Conservation (phyloP, 2,113 vertebrate genomes). For the Oreochromis spilurus region DNA sequence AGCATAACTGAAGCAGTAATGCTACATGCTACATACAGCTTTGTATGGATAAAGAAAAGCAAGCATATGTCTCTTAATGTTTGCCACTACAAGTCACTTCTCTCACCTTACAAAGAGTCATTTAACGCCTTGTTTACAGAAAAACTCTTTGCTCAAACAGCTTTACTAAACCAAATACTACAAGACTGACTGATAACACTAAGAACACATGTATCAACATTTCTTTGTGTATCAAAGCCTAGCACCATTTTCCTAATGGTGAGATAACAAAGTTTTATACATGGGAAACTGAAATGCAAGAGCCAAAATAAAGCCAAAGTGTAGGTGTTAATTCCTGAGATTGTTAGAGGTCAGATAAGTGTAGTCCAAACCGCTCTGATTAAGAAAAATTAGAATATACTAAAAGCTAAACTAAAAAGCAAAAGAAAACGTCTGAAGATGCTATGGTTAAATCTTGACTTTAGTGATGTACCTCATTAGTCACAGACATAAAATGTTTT, state of each 20-base stretch:
- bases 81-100: neutral
- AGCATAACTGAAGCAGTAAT: neutral
- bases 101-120: neutral
- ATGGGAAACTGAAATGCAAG: neutral
- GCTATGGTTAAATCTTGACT: neutral
- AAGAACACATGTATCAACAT: neutral
- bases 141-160: neutral
- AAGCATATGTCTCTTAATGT: neutral
- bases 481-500: neutral
- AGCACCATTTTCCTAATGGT: neutral
- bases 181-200: neutral
- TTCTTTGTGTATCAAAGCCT: neutral
- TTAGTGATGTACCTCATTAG: slow-evolving; percentile 23
- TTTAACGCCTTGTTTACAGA: neutral
- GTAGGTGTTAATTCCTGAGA: neutral
- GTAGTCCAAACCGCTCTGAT: neutral
- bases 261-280: neutral
- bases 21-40: neutral
- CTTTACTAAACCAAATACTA: neutral
- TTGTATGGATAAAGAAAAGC: neutral
- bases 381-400: neutral
- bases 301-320: neutral
- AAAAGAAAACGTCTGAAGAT: neutral
- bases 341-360: neutral
- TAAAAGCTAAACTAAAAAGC: neutral